These are phyloP conservation scores for Lampris megalopsis DNA, from an alignment of 2,113 vertebrate genomes.

Conservation along the genomic window DNA sequence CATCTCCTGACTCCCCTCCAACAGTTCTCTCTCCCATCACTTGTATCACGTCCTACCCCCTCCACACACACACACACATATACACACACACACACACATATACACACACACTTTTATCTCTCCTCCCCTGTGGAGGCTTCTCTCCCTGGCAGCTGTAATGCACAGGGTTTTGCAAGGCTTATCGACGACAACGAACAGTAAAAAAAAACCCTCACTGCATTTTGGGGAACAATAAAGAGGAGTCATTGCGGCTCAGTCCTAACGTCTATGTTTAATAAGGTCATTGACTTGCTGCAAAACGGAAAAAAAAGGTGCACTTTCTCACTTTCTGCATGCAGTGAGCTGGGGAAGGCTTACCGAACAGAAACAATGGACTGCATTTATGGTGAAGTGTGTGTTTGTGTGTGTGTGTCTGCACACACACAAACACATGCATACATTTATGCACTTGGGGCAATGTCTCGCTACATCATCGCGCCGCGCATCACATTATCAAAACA, in stretches of 20 bases:
- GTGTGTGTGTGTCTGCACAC: background rate
- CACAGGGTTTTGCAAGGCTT: conserved; percentile 32
- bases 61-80: too few species aligned
- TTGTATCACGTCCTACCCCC: too few species aligned
- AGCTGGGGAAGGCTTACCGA: conserved; percentile 38
- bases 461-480: conserved; percentile 1
- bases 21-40: too few species aligned
- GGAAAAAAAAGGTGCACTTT: conserved; percentile 31
- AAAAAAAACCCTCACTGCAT: conserved; percentile 60
- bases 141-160: conserved; percentile 14
- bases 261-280: conserved; percentile 55
- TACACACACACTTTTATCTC: too few species aligned
- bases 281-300: conserved; percentile 50
- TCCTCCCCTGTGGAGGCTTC: background rate
- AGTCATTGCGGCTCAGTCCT: conserved; percentile 50
- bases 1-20: too few species aligned
- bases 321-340: conserved; percentile 43
- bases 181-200: conserved; percentile 36
- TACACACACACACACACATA: too few species aligned
- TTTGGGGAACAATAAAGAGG: conserved; percentile 44
- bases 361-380: conserved; percentile 55
- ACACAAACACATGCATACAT: background rate
- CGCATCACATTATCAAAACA: background rate
- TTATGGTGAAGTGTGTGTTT: conserved; percentile 41
- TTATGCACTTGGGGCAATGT: background rate